These are phyloP conservation scores for Manacus vitellinus DNA, from an alignment of 2,113 vertebrate species.

Conservation along the genomic window DNA sequence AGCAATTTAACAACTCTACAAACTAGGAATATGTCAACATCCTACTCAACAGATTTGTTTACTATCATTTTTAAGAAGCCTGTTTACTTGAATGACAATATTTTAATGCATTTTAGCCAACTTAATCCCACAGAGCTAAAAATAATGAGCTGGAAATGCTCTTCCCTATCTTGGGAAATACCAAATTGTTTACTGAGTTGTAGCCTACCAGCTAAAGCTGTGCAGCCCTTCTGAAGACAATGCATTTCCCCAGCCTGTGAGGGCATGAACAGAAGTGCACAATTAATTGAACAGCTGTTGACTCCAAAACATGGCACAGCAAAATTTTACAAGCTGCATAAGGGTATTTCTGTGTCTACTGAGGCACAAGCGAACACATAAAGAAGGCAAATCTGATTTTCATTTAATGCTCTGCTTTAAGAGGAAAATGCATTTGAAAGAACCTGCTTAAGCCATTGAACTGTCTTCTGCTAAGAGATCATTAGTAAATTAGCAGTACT, in stretches of 20 bases:
- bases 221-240: background rate
- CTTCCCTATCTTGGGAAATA: background rate
- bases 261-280: background rate
- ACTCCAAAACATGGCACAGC: background rate
- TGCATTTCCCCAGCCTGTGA: background rate
- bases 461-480: background rate
- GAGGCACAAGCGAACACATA: background rate
- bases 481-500: background rate
- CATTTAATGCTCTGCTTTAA: background rate
- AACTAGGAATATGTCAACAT: background rate
- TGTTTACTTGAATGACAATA: background rate
- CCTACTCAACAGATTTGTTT: constrained; percentile 41
- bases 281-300: background rate
- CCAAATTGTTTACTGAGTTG: background rate
- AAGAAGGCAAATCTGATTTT: background rate
- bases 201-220: background rate
- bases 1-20: background rate
- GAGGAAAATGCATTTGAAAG: background rate
- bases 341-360: background rate
- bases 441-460: background rate
- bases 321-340: background rate
- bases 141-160: background rate
- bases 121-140: background rate
- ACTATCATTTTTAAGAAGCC: background rate
- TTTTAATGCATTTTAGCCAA: constrained; percentile 14